Conservation (phyloP, 2,797 vertebrate species). For the Corythornis leucogaster region DNA sequence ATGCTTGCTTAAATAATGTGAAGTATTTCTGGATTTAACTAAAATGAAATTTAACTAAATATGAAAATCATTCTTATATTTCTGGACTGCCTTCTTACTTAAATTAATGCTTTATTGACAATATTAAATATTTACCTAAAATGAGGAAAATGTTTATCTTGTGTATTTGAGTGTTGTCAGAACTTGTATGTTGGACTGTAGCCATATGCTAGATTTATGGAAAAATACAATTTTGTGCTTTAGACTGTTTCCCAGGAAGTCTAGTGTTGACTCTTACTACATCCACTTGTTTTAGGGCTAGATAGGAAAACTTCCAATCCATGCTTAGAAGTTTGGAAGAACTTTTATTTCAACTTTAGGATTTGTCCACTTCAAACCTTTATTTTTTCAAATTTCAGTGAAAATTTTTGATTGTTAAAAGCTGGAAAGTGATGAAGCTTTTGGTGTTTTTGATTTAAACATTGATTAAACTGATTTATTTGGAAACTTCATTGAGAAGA, state of each 20-base stretch:
- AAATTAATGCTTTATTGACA: background rate
- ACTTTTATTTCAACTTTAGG: background rate
- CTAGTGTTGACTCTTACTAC: background rate
- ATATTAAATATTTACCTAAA: background rate
- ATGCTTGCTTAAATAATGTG: background rate
- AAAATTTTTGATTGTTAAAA: background rate
- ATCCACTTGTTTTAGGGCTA: background rate
- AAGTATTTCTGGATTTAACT: slow-evolving; percentile 23
- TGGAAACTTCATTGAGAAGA: slow-evolving; percentile 25
- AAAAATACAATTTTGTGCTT: background rate
- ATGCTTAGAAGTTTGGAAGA: background rate
- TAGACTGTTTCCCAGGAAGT: background rate
- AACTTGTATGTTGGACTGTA: background rate
- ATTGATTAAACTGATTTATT: background rate
- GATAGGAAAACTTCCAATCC: background rate
- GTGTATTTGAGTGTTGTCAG: background rate
- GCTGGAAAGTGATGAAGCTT: background rate
- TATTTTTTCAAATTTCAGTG: background rate
- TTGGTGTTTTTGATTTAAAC: background rate
- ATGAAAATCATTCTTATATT: background rate
- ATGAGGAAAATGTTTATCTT: background rate
- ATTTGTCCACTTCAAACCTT: background rate
- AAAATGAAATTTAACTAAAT: slow-evolving; percentile 21
- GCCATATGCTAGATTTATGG: background rate
- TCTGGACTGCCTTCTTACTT: background rate